Conservation (phyloP, 35 echinoderm and acorn worm genomes). For the Chiridota heheva region DNA sequence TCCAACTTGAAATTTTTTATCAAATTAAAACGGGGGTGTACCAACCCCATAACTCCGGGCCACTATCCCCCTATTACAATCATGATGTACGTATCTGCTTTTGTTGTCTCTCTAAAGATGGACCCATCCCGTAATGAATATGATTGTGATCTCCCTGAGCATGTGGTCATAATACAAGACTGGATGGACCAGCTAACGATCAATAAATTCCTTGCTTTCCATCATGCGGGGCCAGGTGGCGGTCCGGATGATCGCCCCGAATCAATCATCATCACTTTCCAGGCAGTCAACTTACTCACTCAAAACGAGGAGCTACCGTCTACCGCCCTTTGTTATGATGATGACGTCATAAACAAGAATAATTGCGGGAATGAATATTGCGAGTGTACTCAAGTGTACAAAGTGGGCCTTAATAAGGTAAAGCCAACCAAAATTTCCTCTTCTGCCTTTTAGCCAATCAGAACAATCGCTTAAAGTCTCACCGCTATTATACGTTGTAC, state of each 20-base stretch:
- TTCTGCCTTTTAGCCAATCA: not conserved
- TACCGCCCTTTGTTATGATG: slow-evolving; percentile 35
- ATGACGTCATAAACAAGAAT: not conserved
- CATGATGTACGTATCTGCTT: too few relatives aligned
- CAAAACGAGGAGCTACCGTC: slow-evolving; percentile 50
- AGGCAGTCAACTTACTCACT: slow-evolving; percentile 30
- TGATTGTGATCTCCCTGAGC: slow-evolving; percentile 74
- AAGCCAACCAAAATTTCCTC: not conserved
- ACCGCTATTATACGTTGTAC: too few relatives aligned
- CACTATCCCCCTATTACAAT: too few relatives aligned
- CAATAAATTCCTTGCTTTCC: slow-evolving; percentile 72
- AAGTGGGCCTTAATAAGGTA: slow-evolving; percentile 62
- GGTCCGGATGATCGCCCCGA: slow-evolving; percentile 85
- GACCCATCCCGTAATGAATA: slow-evolving; percentile 54
- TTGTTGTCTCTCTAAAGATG: too few relatives aligned
- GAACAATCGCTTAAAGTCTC: too few relatives aligned
- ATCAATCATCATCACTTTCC: slow-evolving; percentile 69
- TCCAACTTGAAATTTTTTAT: too few relatives aligned
- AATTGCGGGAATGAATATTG: slow-evolving; percentile 41
- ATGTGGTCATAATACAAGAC: slow-evolving; percentile 69
- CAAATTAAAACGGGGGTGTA: too few relatives aligned
- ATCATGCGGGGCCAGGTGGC: slow-evolving; percentile 79
- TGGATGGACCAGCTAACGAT: slow-evolving; percentile 78
- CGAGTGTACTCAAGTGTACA: slow-evolving; percentile 32
- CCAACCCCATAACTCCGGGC: too few relatives aligned